These are phyloP conservation scores for Vollenhovia emeryi DNA, from an alignment of 1,140 invertebrate genomes.

Conservation along the genomic window DNA sequence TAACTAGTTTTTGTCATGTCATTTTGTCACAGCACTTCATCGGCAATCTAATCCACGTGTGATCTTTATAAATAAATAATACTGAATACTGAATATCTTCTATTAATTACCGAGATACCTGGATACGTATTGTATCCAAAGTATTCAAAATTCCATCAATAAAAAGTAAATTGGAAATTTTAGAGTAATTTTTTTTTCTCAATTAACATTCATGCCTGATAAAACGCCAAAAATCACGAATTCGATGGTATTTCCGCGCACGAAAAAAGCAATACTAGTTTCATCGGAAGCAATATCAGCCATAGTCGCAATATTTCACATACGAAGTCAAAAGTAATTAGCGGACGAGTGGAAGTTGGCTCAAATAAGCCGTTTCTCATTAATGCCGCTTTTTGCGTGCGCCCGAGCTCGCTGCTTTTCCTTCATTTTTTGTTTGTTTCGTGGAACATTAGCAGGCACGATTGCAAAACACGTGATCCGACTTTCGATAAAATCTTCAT, in stretches of 20 bases:
- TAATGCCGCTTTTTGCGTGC: neutral
- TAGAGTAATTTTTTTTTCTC: neutral
- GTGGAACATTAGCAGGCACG: neutral
- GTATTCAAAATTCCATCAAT: neutral
- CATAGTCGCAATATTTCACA: neutral
- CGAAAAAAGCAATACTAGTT: constrained; percentile 1
- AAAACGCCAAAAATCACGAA: neutral
- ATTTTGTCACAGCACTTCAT: neutral
- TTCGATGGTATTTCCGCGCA: neutral
- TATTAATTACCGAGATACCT: neutral
- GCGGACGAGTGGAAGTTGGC: neutral
- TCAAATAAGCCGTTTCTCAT: constrained; percentile 23
- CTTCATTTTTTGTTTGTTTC: neutral
- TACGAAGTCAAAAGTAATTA: constrained; percentile 21
- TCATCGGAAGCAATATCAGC: neutral
- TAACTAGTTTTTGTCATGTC: neutral
- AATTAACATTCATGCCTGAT: neutral
- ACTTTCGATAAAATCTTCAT: neutral
- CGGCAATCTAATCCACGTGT: neutral
- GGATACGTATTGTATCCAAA: neutral
- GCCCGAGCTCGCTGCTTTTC: neutral
- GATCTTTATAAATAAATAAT: neutral
- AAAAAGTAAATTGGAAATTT: constrained; percentile 5
- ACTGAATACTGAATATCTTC: neutral
- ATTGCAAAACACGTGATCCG: neutral